Percentiles rank a stretch among this genome's conserved stretches.
phyloP scores from a whole-genome alignment of 2,888 invertebrate species.

The Corbicula japonica region DNA sequence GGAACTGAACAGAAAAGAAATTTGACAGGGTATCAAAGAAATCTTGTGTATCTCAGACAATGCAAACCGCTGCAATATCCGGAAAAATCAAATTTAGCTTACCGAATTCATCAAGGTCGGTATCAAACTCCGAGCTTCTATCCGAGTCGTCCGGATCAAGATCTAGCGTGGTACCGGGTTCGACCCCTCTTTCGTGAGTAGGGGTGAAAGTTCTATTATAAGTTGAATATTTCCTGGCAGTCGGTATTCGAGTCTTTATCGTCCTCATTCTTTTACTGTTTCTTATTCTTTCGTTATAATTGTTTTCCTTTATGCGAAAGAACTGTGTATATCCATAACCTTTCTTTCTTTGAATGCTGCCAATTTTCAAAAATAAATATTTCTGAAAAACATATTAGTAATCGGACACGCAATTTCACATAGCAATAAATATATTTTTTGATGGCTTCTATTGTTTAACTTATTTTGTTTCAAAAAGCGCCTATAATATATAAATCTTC shows the following conservation, averaged over 20 bases:
- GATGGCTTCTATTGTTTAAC: too few relatives aligned
- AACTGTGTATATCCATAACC: not conserved
- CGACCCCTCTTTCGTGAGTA: not conserved
- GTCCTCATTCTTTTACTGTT: too few relatives aligned
- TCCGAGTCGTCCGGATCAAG: conserved; percentile 4
- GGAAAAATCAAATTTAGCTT: conserved; percentile 2
- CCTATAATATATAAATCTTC: not conserved
- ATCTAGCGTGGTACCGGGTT: not conserved
- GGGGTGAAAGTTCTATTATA: not conserved
- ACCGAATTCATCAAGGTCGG: conserved; percentile 60
- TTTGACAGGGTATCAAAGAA: not conserved
- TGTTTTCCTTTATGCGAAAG: not conserved
- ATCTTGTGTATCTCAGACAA: too few relatives aligned
- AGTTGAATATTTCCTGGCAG: not conserved
- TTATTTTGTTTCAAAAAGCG: not conserved
- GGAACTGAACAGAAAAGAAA: not conserved
- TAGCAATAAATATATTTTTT: too few relatives aligned
- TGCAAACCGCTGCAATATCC: too few relatives aligned
- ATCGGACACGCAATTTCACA: too few relatives aligned
- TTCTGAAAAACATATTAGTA: too few relatives aligned
- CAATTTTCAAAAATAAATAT: too few relatives aligned
- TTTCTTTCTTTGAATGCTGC: too few relatives aligned
- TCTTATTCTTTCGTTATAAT: not conserved
- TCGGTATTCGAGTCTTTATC: too few relatives aligned
- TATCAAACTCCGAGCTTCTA: conserved; percentile 59